A percentile compares a stretch with the other conserved stretches of the same genome.
Evolutionary conservation across 2,113 vertebrate species (phyloP).

Genomic region (Rhabdomys dilectus): DNA sequence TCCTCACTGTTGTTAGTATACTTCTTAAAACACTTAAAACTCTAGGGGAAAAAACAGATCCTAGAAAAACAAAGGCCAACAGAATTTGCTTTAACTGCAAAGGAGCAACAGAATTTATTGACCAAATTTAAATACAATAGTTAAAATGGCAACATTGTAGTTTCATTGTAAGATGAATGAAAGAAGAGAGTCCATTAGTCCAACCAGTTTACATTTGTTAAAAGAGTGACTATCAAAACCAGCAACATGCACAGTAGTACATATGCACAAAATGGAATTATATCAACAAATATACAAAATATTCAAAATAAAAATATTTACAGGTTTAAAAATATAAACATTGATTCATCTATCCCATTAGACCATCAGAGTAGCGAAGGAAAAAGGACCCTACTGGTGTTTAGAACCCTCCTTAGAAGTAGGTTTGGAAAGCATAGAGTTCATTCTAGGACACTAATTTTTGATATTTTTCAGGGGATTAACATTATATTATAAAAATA

Average conservation of each 20-base stretch:
- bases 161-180: conserved; percentile 82
- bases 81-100: conserved; percentile 77
- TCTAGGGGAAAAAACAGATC: conserved; percentile 8
- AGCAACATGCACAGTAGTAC: conserved; percentile 85
- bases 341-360: conserved; percentile 85
- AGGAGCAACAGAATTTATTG: conserved; percentile 87
- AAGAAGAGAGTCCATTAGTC: conserved; percentile 86
- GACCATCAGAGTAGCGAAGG: conserved; percentile 75
- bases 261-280: conserved; percentile 84
- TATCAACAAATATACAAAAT: conserved; percentile 88
- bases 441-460: conserved; percentile 74
- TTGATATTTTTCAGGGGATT: conserved; percentile 71
- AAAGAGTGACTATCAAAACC: conserved; percentile 86
- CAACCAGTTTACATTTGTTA: conserved; percentile 86
- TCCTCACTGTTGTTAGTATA: too few species aligned
- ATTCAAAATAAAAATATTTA: conserved; percentile 89
- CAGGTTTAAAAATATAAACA: conserved; percentile 89
- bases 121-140: conserved; percentile 82
- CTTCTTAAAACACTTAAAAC: not conserved
- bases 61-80: conserved; percentile 52
- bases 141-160: conserved; percentile 82
- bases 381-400: conserved; percentile 85
- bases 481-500: conserved; percentile 84
- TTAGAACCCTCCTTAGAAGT: conserved; percentile 79
- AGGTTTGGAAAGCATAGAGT: conserved; percentile 75